Conservation (phyloP, 1,140 invertebrate species). For the Metaphire vulgaris region DNA sequence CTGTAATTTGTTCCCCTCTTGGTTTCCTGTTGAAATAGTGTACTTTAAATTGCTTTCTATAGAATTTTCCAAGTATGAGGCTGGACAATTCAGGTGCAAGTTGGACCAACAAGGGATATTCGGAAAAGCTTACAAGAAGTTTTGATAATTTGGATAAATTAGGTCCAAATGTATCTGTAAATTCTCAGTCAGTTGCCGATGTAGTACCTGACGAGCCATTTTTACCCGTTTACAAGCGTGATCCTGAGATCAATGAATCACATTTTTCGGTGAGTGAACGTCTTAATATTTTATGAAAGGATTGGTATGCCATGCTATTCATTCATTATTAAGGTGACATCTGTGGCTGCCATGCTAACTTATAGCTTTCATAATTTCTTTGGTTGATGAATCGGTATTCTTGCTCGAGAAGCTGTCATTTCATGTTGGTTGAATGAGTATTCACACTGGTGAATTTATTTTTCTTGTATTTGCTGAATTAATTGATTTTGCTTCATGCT, state of each 20-base stretch:
- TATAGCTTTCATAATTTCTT: background rate
- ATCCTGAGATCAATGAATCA: background rate
- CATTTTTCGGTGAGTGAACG: background rate
- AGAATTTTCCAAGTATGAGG: conserved; percentile 2
- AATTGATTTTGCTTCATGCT: no score
- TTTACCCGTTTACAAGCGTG: background rate
- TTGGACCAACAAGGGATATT: background rate
- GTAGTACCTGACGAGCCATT: background rate
- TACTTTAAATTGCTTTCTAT: background rate
- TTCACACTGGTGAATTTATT: background rate
- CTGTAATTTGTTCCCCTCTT: background rate
- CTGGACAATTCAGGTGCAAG: background rate
- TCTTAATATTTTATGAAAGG: no score
- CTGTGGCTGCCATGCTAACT: background rate
- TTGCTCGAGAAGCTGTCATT: background rate
- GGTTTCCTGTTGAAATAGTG: background rate
- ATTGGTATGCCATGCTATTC: background rate
- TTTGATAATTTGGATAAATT: background rate
- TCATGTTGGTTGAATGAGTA: background rate
- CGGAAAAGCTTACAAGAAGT: background rate
- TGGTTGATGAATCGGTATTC: background rate
- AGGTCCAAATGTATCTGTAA: background rate
- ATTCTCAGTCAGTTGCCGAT: background rate
- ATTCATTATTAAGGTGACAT: background rate
- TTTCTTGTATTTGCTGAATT: no score